Conservation (phyloP, 1,140 invertebrate genomes). For the Diorhabda sublineata region DNA sequence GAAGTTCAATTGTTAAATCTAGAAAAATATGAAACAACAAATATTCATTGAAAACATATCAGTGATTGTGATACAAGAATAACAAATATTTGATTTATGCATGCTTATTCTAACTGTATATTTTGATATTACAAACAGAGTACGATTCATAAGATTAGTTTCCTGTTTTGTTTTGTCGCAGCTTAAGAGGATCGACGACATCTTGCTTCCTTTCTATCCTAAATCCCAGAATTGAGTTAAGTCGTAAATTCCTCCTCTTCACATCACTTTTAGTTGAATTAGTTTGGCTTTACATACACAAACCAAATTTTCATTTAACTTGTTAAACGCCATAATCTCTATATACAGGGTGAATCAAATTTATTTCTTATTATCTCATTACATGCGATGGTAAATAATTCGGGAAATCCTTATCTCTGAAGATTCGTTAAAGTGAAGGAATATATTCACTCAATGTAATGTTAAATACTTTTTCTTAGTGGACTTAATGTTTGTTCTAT, state of each 20-base stretch:
- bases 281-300: constrained; percentile 14
- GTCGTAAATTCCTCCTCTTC: not conserved
- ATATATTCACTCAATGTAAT: too few species aligned
- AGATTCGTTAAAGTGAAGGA: too few species aligned
- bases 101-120: not conserved
- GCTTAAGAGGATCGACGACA: constrained; percentile 46
- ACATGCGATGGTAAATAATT: too few species aligned
- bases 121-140: not conserved
- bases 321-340: constrained; percentile 20
- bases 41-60: not conserved
- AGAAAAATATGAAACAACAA: too few species aligned
- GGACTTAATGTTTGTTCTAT: not conserved
- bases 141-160: constrained; percentile 40
- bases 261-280: constrained; percentile 18
- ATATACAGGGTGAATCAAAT: not conserved
- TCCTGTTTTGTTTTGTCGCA: constrained; percentile 48
- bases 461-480: too few species aligned
- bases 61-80: not conserved
- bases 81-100: not conserved
- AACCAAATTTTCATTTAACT: constrained; percentile 7
- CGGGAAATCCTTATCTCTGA: too few species aligned
- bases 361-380: not conserved
- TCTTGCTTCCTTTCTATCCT: constrained; percentile 28
- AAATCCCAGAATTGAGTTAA: constrained; percentile 7
- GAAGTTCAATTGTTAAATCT: too few species aligned